phyloP scores from a whole-genome alignment of 2,797 vertebrate genomes.

The Onychomys leucogaster region DNA sequence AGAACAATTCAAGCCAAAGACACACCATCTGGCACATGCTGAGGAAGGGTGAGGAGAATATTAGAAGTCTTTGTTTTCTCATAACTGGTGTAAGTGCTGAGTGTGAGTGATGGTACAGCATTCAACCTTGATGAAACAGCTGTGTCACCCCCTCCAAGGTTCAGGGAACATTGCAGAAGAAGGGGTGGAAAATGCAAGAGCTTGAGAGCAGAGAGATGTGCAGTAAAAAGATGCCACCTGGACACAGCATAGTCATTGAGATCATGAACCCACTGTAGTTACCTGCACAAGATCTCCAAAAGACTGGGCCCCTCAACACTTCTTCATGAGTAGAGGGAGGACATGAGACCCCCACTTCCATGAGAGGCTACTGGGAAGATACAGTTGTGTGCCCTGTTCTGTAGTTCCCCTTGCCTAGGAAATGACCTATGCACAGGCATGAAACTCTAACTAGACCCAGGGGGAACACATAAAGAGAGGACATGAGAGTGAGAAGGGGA shows the following conservation, averaged over 20 bases:
- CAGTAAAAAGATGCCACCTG: not conserved
- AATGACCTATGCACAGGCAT: not conserved
- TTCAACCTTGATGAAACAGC: not conserved
- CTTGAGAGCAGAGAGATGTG: not conserved
- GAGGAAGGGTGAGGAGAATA: not conserved
- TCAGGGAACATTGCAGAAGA: not conserved
- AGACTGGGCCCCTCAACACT: not conserved
- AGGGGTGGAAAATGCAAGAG: not conserved
- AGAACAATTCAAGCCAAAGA: not conserved
- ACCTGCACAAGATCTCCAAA: not conserved
- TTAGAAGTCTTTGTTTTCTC: not conserved
- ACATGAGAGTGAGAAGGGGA: not conserved
- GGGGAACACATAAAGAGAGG: not conserved
- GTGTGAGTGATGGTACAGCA: not conserved
- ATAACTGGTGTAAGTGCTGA: not conserved
- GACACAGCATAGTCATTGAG: not conserved
- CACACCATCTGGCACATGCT: no score
- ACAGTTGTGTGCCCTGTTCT: not conserved
- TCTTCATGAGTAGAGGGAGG: not conserved
- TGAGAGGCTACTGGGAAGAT: not conserved
- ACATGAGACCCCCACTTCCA: not conserved
- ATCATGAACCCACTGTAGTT: not conserved
- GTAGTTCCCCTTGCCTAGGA: not conserved
- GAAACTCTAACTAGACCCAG: not conserved
- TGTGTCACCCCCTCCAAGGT: rapidly evolving